Evolutionary conservation across 2,113 vertebrate species (phyloP), one percentile per base, ranked within the genome.

Genomic region (Perca fluviatilis): DNA sequence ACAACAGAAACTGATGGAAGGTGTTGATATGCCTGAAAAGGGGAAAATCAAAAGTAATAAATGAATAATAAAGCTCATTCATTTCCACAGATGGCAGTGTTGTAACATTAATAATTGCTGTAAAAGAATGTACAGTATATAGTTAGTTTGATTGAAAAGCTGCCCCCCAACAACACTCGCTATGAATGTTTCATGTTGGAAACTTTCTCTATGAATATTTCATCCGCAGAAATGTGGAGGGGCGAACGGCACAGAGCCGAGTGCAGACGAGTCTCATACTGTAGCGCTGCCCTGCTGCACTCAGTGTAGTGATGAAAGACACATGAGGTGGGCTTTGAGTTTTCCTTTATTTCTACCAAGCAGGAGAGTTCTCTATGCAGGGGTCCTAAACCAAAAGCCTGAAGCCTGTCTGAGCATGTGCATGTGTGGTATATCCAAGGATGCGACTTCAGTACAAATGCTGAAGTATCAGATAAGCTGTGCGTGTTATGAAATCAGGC

Each of bases 161-260:
- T 78, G 51, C 51, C 33, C 54, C 33, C 69, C 40, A 76, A 84
- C 83, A 83, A 79, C 69, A 57, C 50, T 70, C 13, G 13, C 25
- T 18, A 73, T 90, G 60, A 93, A 92, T 89, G 84, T 89, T 92
- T 91, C 56, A 91, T 90, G 50, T 53, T 58, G 80, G 80, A 83
- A 88, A 89, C 82, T 86, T 91, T 88, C 64, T 54, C 33, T 11
- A 86, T 92, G 76, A 89, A 92, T 92, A 82, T 92, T 91, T 91
- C 43, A 91, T 86, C 36, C 30, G n/a, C 62, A 74, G 75, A 83
- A 82, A 88, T 88, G 80, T 90, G 76, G 74, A 61, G 73, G 72
- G 77, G 79, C 62, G 79, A 85, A 19, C 74, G 74, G 69, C 66
- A 13, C 25, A 15, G 54, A 79, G 73, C 79, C 58, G 64, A 80